Base-by-base conservation (phyloP, 2,888 invertebrate species). In the Drosophila incognita region DNA sequence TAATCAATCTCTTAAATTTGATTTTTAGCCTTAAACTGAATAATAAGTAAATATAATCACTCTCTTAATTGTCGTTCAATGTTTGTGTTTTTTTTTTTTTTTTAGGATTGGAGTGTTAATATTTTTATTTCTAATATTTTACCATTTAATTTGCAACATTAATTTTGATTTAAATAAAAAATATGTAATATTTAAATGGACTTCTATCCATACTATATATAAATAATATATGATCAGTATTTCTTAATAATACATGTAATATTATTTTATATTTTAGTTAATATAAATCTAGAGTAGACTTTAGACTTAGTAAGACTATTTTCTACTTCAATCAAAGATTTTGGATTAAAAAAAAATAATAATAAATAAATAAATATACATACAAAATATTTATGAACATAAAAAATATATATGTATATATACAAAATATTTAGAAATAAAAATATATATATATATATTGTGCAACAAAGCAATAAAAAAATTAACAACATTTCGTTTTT, bases 91-190 rank as follows among this genome's bases (percentile, higher is more conserved):
- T 21, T 21, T 21, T 21, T 21, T 21, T 21, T 21, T 21, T 21
- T 21, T 21, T 21, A 21, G 21, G 21, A 21, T 0, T 21, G 8
- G 1, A 40, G n/a, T 27, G 27, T 27, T 27, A 0, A 27, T 27
- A 27, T 27, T 4, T 4, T 10, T 2, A n/a, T 40, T n/a, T n/a
- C 4, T 0, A 3, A 1, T 38, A 0, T 4, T 38, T 0, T 4
- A 2, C 36, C 18, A 0, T 18, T 38, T 38, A 38, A 18, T 7
- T 18, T 18, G 7, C 18, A 18, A 0, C 1, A 8, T 8, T 4
- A 1, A 40, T 40, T n/a, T n/a, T 40, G 4, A n/a, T n/a, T n/a
- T n/a, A 4, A n/a, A 40, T 10, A 1, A 7, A 2, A 7, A 38
- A 38, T 38, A 38, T 38, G 8, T 18, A 38, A 38, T 18, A 18